Base-by-base conservation (phyloP, 2,888 invertebrate species). In the Nephrocerus scutellatus region DNA sequence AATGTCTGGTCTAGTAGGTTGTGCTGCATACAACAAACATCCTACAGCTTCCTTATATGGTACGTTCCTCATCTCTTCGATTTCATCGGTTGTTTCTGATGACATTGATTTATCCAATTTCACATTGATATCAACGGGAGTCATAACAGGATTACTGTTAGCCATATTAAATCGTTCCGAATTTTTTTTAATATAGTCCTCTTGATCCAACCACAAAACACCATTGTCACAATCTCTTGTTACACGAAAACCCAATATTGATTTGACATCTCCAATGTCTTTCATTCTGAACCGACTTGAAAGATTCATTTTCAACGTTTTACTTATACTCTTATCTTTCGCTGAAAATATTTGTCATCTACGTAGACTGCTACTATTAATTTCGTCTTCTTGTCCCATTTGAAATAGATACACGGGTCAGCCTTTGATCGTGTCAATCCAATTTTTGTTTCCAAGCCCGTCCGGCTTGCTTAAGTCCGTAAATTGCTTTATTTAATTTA, bases 391-490 rank as follows among this genome's bases (percentile, higher is more conserved):
- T n/a, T 32, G 31, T 14, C 34, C 8, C 32, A 19, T 22, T 22
- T 29, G 18, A 24, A 22, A 34, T 39, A 43, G 18, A 42, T 34
- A 22, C 47, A 47, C 9, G 35, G 29, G 14, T 47, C 43, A 4
- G 35, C n/a, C 24, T 26, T 13, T 6, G 21, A 29, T 23, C 36
- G 13, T 7, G 4, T 30, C 2, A 37, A 30, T n/a, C 38, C 31
- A 43, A 30, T 19, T 42, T 30, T 12, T 12, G 21, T 18, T 47
- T 36, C 45, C 45, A 45, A 9, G 31, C 23, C 12, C 36, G 36
- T 20, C 39, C 39, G 5, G 39, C 22, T 28, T 44, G 40, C 24
- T 42, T 47, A 7, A 50, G 22, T 2, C 46, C 48, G 37, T 48
- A 46, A n/a, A 50, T 36, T 2, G 39, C 30, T 32, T 48, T 47